Percentiles rank a stretch among this genome's conserved stretches.
Conservation (phyloP, 2,113 vertebrate species). For the Cinclus cinclus region DNA sequence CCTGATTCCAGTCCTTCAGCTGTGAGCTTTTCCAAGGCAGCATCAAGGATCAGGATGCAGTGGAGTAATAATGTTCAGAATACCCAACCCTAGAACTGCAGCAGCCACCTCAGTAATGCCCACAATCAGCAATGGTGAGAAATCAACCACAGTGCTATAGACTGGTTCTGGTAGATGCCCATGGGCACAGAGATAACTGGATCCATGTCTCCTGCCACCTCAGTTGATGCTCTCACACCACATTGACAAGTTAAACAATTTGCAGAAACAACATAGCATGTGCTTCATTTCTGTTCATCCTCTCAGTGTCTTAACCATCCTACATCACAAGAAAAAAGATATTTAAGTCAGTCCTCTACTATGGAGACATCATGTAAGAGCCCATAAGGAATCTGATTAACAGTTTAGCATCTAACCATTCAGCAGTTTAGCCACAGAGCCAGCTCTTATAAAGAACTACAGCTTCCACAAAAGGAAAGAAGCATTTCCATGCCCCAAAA, state of each 20-base stretch:
- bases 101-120: neutral
- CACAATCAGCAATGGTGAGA: accelerated
- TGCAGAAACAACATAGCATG: accelerated
- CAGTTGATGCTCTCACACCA: neutral
- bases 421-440: neutral
- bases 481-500: neutral
- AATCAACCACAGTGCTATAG: neutral
- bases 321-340: neutral
- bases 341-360: neutral
- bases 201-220: neutral
- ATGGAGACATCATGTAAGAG: neutral
- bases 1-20: neutral
- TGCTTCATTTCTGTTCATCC: neutral
- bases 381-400: neutral
- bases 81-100: accelerated
- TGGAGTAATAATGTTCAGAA: accelerated
- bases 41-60: neutral
- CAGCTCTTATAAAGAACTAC: neutral
- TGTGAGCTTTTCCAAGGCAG: neutral
- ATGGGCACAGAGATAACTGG: neutral
- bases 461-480: neutral
- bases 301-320: conserved; percentile 18
- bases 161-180: neutral
- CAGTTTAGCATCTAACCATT: neutral
- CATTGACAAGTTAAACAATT: neutral